phyloP scores from a whole-genome alignment of 2,113 vertebrate genomes.

The Perccottus glenii region DNA sequence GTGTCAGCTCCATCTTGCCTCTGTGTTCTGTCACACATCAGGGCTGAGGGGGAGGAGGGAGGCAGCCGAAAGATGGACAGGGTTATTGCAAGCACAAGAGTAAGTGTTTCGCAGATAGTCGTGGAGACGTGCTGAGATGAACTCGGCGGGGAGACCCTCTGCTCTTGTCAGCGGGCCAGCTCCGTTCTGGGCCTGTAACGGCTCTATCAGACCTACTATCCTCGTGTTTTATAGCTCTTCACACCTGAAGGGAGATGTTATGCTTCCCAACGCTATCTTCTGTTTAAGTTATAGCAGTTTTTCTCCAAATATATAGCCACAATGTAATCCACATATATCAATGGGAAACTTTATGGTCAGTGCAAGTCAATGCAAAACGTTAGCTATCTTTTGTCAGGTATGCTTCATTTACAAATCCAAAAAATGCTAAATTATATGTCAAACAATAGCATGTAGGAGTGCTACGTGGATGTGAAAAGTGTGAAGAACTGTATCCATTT shows the following conservation, averaged over 20 bases:
- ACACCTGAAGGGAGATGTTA: constrained; percentile 12
- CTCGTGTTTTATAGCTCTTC: constrained; percentile 4
- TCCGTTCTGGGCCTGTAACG: constrained; percentile 53
- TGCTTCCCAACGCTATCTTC: neutral
- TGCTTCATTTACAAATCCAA: neutral
- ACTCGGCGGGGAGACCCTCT: constrained; percentile 46
- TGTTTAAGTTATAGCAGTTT: constrained; percentile 1
- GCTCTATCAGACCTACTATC: constrained; percentile 52
- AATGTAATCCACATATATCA: neutral
- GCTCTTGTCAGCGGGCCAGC: constrained; percentile 64
- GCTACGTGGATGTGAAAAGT: too few relatives aligned
- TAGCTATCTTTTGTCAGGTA: neutral
- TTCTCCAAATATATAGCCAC: neutral
- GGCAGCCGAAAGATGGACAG: constrained; percentile 38
- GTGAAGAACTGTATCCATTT: too few relatives aligned
- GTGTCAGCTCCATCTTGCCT: constrained; percentile 55
- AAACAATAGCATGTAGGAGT: neutral
- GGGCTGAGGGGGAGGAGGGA: constrained; percentile 29
- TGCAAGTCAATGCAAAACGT: neutral
- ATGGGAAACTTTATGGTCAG: too few relatives aligned
- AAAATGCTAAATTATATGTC: neutral
- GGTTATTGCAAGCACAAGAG: constrained; percentile 59
- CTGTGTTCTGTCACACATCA: constrained; percentile 70
- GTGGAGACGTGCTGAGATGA: constrained; percentile 63
- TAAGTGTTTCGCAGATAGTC: constrained; percentile 67